Conservation (phyloP, 2,888 invertebrate genomes). For the Coelopa pilipes region DNA sequence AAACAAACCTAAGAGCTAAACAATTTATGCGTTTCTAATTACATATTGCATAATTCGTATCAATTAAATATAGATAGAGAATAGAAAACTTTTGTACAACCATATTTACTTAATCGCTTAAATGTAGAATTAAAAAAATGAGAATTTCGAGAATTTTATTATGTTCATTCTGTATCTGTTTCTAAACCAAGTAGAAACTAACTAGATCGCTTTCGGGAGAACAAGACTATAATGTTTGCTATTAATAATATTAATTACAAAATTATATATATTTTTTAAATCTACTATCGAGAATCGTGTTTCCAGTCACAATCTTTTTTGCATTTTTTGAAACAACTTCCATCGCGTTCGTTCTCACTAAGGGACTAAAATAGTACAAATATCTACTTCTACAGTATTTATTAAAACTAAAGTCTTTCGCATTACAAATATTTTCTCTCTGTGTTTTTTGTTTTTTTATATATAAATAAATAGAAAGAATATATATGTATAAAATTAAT, state of each 20-base stretch:
- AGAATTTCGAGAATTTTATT: constrained; percentile 13
- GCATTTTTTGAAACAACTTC: too few relatives aligned
- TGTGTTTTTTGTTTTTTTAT: neutral
- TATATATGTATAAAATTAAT: neutral
- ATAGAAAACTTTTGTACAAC: constrained; percentile 23
- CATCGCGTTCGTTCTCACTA: neutral
- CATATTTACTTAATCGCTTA: constrained; percentile 17
- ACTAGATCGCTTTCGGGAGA: neutral
- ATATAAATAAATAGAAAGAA: constrained; percentile 24
- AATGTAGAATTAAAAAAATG: constrained; percentile 27
- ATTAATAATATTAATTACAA: neutral
- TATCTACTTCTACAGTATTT: constrained; percentile 4
- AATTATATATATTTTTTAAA: constrained; percentile 1
- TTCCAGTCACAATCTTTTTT: too few relatives aligned
- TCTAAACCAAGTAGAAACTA: neutral
- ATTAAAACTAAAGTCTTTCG: constrained; percentile 34
- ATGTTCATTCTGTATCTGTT: neutral
- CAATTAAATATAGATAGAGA: neutral
- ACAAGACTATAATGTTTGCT: constrained; percentile 4
- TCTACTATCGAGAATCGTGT: neutral
- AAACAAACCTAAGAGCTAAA: constrained; percentile 11
- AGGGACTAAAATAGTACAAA: constrained; percentile 10
- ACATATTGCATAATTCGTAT: constrained; percentile 16
- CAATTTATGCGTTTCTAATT: constrained; percentile 4
- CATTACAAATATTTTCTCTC: constrained; percentile 23